Conservation (phyloP, 2,797 vertebrate genomes). For the Dendrocincla fuliginosa region DNA sequence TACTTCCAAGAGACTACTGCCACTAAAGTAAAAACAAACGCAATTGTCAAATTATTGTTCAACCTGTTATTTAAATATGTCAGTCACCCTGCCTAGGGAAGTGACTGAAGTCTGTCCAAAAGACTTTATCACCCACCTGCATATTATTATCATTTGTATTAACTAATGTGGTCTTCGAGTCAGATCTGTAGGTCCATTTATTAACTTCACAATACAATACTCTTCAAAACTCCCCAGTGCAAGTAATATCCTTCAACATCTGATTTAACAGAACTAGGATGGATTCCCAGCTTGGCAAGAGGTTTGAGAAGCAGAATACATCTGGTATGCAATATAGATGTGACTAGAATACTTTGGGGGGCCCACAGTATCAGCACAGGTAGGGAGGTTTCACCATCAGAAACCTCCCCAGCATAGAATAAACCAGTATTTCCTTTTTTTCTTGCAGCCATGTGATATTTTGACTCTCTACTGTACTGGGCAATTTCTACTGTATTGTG, state of each 20-base stretch:
- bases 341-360: neutral
- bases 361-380: neutral
- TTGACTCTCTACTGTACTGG: neutral
- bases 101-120: neutral
- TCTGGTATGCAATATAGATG: neutral
- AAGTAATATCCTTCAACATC: neutral
- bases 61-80: neutral
- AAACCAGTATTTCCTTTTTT: neutral
- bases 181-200: neutral
- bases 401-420: neutral
- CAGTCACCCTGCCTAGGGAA: neutral
- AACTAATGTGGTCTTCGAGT: neutral
- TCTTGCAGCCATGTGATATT: neutral
- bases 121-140: neutral
- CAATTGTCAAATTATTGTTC: neutral
- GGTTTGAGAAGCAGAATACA: neutral
- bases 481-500: neutral
- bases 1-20: neutral
- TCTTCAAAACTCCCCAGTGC: neutral
- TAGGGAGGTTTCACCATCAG: neutral
- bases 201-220: neutral
- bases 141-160: neutral
- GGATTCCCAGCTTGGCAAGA: neutral
- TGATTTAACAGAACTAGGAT: neutral
- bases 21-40: neutral